Evolutionary conservation across 1,140 invertebrate genomes (phyloP), one percentile per base, ranked within the genome.

Genomic region (Varroa destructor): DNA sequence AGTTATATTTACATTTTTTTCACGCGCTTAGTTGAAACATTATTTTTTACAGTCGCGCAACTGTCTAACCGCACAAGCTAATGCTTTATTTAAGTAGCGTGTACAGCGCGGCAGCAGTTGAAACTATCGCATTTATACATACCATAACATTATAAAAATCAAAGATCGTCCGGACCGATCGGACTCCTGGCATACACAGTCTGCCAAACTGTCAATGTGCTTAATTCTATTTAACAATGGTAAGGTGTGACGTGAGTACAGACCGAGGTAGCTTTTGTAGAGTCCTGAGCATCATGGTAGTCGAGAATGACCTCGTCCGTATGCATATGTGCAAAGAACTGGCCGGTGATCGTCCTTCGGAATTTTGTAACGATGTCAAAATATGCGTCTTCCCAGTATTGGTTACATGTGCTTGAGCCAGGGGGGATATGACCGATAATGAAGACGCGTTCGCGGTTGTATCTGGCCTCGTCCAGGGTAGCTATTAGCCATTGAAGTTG

Each of bases 371-470:
- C 86, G 73, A 95, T 92, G 36, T 87, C 86, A 77, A 93, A 91
- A 77, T 91, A 94, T 80, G 93, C 93, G 56, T 89, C 84, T 1
- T 89, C 91, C 92, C 91, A 94, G 0, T 92, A 87, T 80, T 90
- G 89, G 25, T 93, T 79, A 77, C 91, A 94, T 77, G 94, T 91
- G 0, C 87, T 87, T 76, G 92, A 88, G 36, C 93, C 93, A 0
- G 95, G 93, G 0, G 93, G 93, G 75, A 99, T 97, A 77, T 99
- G 97, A 6, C 94, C 94, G 57, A 99, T 89, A 5, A 99, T 89
- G 77, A 99, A 94, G 6, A 97, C 94, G 40, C 61, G 61, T 8
- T 67, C 61, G n/a, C 61, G 61, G 61, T 67, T 36, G 40, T 37
- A 37, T 14, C 61, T 40, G 12, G 90, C 87, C 74, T 84, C 77